Base-by-base conservation (phyloP, 30 jellyfish, hydroid and myxozoan species). In the Phacellophora camtschatica region DNA sequence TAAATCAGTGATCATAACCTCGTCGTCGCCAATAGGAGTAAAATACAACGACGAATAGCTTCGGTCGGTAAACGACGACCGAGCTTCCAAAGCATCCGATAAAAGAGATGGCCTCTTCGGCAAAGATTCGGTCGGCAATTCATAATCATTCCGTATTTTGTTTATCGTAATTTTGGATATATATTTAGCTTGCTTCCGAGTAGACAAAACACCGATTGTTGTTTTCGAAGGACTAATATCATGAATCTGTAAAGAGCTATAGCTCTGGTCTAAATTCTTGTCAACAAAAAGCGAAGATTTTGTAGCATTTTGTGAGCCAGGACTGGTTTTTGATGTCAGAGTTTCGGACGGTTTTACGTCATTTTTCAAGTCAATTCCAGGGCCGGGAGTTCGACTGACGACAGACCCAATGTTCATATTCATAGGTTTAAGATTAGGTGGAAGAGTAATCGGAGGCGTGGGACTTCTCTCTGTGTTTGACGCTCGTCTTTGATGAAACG, bases 381-480 rank as follows among this genome's bases (percentile, higher is more conserved):
- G 15, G 30, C 66, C 48, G 4, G 79, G 62, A 13, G 62, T 15
- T 32, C 62, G 74, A 24, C 33, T 39, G 32, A 39, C 5, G 29
- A 66, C 76, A 53, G 85, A 37, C 49, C 85, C 85, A 4, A 39
- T 13, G 41, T 50, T 72, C 24, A 55, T 43, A 22, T 29, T 63
- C 13, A 43, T 45, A 12, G 83, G 24, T 29, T 79, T 79, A 1
- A 79, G 53, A 34, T 63, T 65, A 18, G 83, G 31, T 5, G 83
- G 25, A n/a, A 79, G 41, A 0, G 83, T 54, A 22, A 79, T 64
- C 4, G 90, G 90, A 4, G 90, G 90, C 1, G 90, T 79, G 2
- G 90, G 90, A 15, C 90, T 79, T 32, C 90, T 50, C 66, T 79
- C 90, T 1, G 90, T 79, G 70, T 69, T 79, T 0, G 71, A 43